Conservation (phyloP, 2,797 vertebrate genomes). For the Melanotaenia trifasciata region DNA sequence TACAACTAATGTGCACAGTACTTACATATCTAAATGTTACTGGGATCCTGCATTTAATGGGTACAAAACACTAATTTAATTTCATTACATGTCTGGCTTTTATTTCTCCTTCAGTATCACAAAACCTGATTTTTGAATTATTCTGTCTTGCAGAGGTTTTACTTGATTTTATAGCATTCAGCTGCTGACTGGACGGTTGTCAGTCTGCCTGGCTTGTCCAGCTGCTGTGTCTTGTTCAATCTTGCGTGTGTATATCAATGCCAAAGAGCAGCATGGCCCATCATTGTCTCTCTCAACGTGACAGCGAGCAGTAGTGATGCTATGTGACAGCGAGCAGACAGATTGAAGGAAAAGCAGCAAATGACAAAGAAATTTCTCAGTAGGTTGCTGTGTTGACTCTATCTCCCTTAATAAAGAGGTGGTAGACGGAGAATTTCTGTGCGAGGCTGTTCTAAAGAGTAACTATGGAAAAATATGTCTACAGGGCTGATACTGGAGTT, state of each 20-base stretch:
- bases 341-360: slow-evolving; percentile 17
- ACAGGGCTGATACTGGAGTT: slow-evolving; percentile 17
- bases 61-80: neutral
- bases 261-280: slow-evolving; percentile 51
- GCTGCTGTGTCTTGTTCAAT: slow-evolving; percentile 57
- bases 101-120: neutral
- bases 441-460: slow-evolving; percentile 18
- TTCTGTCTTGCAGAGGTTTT: neutral
- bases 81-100: neutral
- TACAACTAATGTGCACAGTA: neutral
- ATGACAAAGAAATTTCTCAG: slow-evolving; percentile 32
- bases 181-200: slow-evolving; percentile 50
- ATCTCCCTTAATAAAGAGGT: slow-evolving; percentile 6
- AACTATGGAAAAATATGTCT: slow-evolving; percentile 20
- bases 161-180: slow-evolving; percentile 38
- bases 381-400: slow-evolving; percentile 5
- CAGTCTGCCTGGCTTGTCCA: slow-evolving; percentile 37
- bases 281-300: slow-evolving; percentile 51
- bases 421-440: neutral
- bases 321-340: slow-evolving; percentile 44
- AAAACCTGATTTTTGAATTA: slow-evolving; percentile 5
- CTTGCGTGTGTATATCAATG: slow-evolving; percentile 53
- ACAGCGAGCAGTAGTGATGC: slow-evolving; percentile 49
- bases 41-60: neutral
- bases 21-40: neutral